These are phyloP conservation scores for Coremacera marginata DNA, from an alignment of 2,888 invertebrate species.

Conservation along the genomic window DNA sequence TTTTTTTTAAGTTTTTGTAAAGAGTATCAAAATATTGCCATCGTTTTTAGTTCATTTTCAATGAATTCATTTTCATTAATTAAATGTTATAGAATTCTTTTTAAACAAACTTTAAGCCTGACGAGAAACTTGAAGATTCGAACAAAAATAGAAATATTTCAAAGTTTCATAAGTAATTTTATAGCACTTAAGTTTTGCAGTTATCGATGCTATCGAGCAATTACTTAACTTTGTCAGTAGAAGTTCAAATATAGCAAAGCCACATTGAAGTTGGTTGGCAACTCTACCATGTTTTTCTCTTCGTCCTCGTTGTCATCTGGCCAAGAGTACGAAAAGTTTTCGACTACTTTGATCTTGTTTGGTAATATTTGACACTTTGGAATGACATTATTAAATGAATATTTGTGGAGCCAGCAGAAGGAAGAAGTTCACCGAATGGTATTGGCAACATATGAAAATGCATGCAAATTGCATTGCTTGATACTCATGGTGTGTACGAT, in stretches of 20 bases:
- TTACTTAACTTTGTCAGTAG: neutral
- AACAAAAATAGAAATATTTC: no score
- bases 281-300: neutral
- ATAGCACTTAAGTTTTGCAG: no score
- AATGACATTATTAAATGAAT: constrained; percentile 18
- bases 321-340: neutral
- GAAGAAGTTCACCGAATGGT: no score
- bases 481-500: no score
- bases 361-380: constrained; percentile 8
- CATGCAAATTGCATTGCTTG: neutral
- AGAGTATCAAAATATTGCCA: no score
- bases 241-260: neutral
- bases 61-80: no score
- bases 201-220: neutral
- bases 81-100: no score
- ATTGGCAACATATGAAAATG: neutral
- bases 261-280: neutral
- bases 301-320: neutral
- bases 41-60: no score
- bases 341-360: constrained; percentile 10
- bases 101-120: no score
- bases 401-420: neutral
- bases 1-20: no score
- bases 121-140: no score
- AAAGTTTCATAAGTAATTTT: no score